Evolutionary conservation across 2,113 vertebrate genomes (phyloP).

Genomic region (Dicrurus megarhynchus): DNA sequence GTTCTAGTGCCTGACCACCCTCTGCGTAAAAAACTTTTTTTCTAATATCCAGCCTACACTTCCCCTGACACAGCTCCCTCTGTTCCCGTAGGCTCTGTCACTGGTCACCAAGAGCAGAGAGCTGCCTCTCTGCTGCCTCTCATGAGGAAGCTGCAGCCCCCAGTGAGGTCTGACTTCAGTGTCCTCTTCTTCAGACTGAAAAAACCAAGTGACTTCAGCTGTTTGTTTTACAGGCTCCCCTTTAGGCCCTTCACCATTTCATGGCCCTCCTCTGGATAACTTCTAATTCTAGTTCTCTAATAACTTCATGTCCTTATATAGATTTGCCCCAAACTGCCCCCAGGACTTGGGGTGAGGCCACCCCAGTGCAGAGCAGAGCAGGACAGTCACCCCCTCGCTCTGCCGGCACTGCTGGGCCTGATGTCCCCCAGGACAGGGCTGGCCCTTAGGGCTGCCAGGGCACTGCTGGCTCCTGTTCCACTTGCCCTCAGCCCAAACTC

Average conservation of each 20-base stretch:
- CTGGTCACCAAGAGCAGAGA: background rate
- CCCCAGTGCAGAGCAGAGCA: background rate
- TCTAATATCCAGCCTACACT: background rate
- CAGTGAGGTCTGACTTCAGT: background rate
- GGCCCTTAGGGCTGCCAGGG: background rate
- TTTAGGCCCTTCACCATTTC: background rate
- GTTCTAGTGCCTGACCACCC: background rate
- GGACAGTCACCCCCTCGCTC: background rate
- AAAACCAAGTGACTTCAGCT: background rate
- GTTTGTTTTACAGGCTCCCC: background rate
- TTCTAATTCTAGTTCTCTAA: background rate
- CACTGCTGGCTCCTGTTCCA: background rate
- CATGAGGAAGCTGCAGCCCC: background rate
- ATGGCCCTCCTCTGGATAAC: background rate
- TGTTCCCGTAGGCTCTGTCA: background rate
- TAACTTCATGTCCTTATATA: background rate
- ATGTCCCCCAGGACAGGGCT: background rate
- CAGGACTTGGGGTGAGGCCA: background rate
- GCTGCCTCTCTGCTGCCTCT: background rate
- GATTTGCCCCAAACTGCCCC: background rate
- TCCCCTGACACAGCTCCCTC: background rate
- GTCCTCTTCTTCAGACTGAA: background rate
- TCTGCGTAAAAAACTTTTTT: background rate
- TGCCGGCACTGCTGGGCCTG: fast-evolving
- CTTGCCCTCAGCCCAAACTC: background rate